A percentile compares a stretch with the other conserved stretches of the same genome.
These are phyloP conservation scores for Hyphantria cunea DNA, from an alignment of 1,140 invertebrate species.

Conservation along the genomic window DNA sequence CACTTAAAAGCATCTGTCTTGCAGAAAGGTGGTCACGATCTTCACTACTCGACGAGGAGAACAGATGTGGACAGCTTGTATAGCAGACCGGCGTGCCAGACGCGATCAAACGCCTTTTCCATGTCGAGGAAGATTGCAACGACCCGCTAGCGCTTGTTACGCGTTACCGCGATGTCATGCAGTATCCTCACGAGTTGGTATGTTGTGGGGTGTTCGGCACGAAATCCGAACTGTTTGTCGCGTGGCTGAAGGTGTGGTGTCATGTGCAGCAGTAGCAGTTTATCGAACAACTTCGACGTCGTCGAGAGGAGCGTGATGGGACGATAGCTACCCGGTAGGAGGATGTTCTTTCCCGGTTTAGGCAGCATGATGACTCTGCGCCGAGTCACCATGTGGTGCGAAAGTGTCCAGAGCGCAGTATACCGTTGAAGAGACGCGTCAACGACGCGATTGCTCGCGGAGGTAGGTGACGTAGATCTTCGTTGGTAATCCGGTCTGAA, in stretches of 20 bases:
- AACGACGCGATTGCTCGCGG: too few species aligned
- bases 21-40: background rate
- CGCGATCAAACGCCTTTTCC: background rate
- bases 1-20: background rate
- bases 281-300: conserved; percentile 3
- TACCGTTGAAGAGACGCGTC: too few species aligned
- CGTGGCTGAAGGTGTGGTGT: background rate
- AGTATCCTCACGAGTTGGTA: background rate
- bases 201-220: background rate
- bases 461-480: too few species aligned
- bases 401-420: too few species aligned
- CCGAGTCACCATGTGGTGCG: too few species aligned
- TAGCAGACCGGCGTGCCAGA: background rate
- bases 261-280: background rate
- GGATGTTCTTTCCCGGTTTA: too few species aligned
- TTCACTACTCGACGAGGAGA: background rate
- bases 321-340: too few species aligned
- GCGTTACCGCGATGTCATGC: background rate
- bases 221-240: background rate
- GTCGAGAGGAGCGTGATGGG: background rate
- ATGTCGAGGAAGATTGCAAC: background rate
- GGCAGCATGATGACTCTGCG: too few species aligned
- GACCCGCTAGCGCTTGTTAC: background rate
- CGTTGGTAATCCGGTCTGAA: too few species aligned
- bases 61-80: background rate